Evolutionary conservation across 2,797 vertebrate species (phyloP).

Genomic region (Chelon labrosus): DNA sequence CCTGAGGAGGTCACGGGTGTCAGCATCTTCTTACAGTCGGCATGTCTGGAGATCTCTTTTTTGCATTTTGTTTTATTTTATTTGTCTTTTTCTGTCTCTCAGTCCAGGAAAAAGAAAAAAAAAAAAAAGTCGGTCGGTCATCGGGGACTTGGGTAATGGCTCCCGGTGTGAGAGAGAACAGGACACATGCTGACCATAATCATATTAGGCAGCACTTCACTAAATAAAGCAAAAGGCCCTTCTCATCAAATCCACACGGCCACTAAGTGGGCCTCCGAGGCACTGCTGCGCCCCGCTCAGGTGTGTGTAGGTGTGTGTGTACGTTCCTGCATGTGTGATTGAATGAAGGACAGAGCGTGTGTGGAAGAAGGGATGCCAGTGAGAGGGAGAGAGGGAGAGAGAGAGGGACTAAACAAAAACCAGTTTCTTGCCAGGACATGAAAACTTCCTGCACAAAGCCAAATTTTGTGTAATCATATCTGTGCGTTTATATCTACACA

Average conservation of each 20-base stretch:
- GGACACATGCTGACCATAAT: slow-evolving; percentile 79
- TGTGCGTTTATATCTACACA: slow-evolving; percentile 30
- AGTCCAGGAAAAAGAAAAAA: slow-evolving; percentile 15
- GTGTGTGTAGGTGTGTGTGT: slow-evolving; percentile 28
- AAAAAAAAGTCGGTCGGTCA: slow-evolving; percentile 39
- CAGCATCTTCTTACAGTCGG: slow-evolving; percentile 1
- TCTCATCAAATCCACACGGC: slow-evolving; percentile 81
- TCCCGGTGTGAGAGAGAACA: slow-evolving; percentile 59
- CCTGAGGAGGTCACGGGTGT: slow-evolving; percentile 19
- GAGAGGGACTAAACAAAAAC: slow-evolving; percentile 8
- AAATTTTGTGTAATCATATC: slow-evolving; percentile 40
- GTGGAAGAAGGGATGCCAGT: background rate
- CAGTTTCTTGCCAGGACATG: background rate
- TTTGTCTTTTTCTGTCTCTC: slow-evolving; percentile 25
- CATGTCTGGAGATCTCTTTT: slow-evolving; percentile 13
- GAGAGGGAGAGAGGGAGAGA: slow-evolving; percentile 8
- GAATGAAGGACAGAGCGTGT: background rate
- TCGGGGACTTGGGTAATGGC: slow-evolving; percentile 72
- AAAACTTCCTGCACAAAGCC: slow-evolving; percentile 20
- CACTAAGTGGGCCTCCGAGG: slow-evolving; percentile 76
- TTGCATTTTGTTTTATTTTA: slow-evolving; percentile 1
- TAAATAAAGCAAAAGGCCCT: slow-evolving; percentile 83
- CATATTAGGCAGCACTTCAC: slow-evolving; percentile 86
- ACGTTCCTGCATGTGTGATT: slow-evolving; percentile 8
- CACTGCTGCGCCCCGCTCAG: slow-evolving; percentile 44